These are phyloP conservation scores for Ochotona princeps DNA, from an alignment of 2,113 vertebrate genomes.

Conservation along the genomic window DNA sequence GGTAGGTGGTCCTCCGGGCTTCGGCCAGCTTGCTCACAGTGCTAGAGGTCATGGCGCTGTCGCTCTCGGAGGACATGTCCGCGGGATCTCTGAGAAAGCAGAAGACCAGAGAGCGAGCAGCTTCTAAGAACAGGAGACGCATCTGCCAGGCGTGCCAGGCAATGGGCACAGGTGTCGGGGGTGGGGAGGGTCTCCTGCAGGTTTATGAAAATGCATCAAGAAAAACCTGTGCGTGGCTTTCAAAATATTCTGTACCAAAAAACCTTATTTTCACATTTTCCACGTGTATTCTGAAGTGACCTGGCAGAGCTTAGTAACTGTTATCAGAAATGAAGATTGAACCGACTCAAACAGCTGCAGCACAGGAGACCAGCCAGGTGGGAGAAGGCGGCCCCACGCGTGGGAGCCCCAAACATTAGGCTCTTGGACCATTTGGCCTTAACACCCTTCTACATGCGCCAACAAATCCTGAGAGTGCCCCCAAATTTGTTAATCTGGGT, in stretches of 20 bases:
- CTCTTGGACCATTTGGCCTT: not conserved
- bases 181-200: too few species aligned
- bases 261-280: too few species aligned
- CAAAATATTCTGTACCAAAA: too few species aligned
- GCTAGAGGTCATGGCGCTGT: slow-evolving; percentile 95
- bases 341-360: not conserved
- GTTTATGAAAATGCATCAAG: too few species aligned
- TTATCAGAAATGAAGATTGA: not conserved
- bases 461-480: not conserved
- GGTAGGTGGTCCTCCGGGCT: slow-evolving; percentile 96
- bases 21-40: slow-evolving; percentile 98
- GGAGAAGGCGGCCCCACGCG: not conserved
- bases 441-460: not conserved
- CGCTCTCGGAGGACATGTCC: slow-evolving; percentile 91
- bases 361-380: not conserved
- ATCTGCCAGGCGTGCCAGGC: not conserved
- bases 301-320: not conserved
- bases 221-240: too few species aligned
- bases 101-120: not conserved
- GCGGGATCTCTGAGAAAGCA: slow-evolving; percentile 91
- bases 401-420: accelerated
- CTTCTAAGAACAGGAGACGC: not conserved
- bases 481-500: not conserved
- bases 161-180: not conserved
- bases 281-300: too few species aligned